Base-by-base conservation (phyloP, 2,797 vertebrate genomes). In the Sebastes glaucus region DNA sequence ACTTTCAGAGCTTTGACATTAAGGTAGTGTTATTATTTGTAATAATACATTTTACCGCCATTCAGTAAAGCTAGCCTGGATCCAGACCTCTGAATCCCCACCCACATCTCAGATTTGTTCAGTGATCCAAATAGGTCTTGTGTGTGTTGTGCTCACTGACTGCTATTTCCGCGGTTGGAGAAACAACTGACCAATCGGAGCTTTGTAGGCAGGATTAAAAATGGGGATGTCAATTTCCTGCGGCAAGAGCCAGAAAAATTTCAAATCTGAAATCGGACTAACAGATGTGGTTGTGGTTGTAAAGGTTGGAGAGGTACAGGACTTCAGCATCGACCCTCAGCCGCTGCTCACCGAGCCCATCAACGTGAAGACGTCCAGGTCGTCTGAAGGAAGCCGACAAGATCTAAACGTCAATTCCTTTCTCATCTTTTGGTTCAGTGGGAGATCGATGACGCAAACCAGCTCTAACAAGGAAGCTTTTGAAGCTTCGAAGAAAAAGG, bases 401-500 rank as follows among this genome's bases (percentile, higher is more conserved):
- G n/a, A 0, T 0, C 0, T 4, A 69, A 0, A 0, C 3, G 0
- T 0, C 1, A 0, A 63, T 4, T 9, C 32, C 3, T 63, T 95
- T 30, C 88, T 93, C 0, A 0, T 94, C 4, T 35, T 97, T 3
- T 94, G 68, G 14, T 64, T 88, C 3, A 53, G 0, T n/a, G 73
- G 65, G 0, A 28, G 0, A 4, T 60, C 20, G 0, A 13, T 3
- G 2, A 20, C 1, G 0, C 4, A 23, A 1, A 23, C 33, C 9
- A 53, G 0, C 6, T 77, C 78, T 6, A 94, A 95, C 81, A 96
- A 74, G 32, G 89, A 94, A 55, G 95, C 95, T 20, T 91, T 97
- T 72, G 71, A 96, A 73, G 94, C 97, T 4, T 97, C 98, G n/a
- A 86, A 97, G 81, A 92, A 94, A 91, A 97, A 92, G 94, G 98